Evolutionary conservation across 2,113 vertebrate species (phyloP), one percentile per base, ranked within the genome.

Genomic region (Erpornis zantholeuca): DNA sequence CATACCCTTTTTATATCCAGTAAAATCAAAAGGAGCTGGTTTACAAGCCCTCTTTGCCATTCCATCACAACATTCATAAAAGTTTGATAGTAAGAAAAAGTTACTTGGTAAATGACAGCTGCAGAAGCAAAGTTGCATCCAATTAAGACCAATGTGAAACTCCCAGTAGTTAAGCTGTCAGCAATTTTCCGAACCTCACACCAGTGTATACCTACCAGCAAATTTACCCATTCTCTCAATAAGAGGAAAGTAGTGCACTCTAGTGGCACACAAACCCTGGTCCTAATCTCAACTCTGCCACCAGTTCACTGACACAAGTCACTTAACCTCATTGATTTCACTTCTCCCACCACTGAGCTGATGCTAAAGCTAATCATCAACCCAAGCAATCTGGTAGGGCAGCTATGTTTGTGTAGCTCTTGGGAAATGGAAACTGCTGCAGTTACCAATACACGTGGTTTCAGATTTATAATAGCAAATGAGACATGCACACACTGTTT

Each of bases 161-260:
- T 69, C 47, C 69, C 66, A 64, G 68, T 66, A 90, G 50, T 60
- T 88, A 59, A 71, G 65, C 28, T 64, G 71, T 56, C 57, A 88
- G 75, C 56, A 75, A 40, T 90, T 88, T 88, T 94, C 61, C 42
- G 66, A 82, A 60, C 33, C 33, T 38, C 63, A 54, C 38, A 76
- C 71, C 47, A 57, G 57, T 59, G n/a, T 38, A 38, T 59, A 94
- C 56, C 77, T 65, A 77, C n/a, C 35, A 82, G 36, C 53, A 57
- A 36, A 75, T 86, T 82, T 52, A 92, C 87, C 60, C 60, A 90
- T 82, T 92, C 53, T 79, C 17, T 75, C 44, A 49, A 4, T 33
- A 82, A 72, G 78, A 90, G 71, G 73, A 79, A 88, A 92, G 70
- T 25, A 89, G 68, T 91, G 72, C 71, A 90, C 78, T 71, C 70